A percentile compares a stretch with the other conserved stretches of the same genome.
Conservation (phyloP, 2,113 vertebrate genomes). For the Bubo bubo region DNA sequence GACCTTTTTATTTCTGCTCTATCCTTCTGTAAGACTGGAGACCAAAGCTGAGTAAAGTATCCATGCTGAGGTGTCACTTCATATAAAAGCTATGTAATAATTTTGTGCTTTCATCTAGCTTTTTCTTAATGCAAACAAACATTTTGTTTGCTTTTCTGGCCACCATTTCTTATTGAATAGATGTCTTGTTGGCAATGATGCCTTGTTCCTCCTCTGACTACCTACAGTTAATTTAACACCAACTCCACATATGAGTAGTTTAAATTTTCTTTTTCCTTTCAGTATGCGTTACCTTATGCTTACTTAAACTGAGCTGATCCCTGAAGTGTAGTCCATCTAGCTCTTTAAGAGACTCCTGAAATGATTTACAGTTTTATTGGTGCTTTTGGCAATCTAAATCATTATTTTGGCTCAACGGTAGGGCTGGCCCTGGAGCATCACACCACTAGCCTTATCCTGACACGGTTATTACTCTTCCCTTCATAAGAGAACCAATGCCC, state of each 20-base stretch:
- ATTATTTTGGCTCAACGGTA: not conserved
- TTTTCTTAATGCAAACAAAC: not conserved
- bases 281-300: not conserved
- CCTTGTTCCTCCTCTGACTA: not conserved
- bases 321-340: not conserved
- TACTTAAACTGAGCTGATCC: not conserved
- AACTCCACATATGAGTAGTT: not conserved
- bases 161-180: not conserved
- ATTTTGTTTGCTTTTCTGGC: not conserved
- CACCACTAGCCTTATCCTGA: not conserved
- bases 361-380: not conserved
- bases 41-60: not conserved
- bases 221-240: not conserved
- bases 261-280: not conserved
- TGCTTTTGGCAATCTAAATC: not conserved
- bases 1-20: not conserved
- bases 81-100: not conserved
- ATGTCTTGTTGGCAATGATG: not conserved
- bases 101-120: not conserved
- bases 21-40: not conserved
- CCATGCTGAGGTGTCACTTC: not conserved
- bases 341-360: not conserved
- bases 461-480: not conserved
- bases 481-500: fast-evolving
- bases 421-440: not conserved